Base-by-base conservation (phyloP, 2,113 vertebrate genomes). In the Arothron firmamentum region DNA sequence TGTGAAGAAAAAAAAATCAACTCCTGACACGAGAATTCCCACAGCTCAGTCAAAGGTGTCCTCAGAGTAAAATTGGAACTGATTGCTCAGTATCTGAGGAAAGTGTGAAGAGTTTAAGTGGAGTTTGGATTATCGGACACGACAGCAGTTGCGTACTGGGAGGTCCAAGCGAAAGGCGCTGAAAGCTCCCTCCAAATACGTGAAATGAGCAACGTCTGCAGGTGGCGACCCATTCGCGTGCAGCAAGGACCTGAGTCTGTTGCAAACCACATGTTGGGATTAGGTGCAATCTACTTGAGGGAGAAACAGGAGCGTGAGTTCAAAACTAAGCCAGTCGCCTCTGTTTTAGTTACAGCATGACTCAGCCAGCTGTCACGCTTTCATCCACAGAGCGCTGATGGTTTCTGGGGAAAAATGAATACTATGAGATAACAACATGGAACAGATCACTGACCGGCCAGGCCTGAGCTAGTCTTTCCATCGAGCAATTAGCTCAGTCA, bases 181-280 rank as follows among this genome's bases (percentile, higher is more conserved):
- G 78, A 79, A 78, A 81, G 70, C 67, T 14, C 59, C 59, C 25
- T 13, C 53, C 46, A 80, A 76, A 85, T 80, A 74, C 56, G 78
- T 68, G 54, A 82, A 82, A 85, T 76, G 72, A 85, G 83, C 83
- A 79, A 64, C 20, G 74, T 79, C 83, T 74, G 65, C 61, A 53
- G 41, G 52, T 50, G 11, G 60, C 55, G 51, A 79, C 73, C 72
- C 69, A 70, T 69, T 72, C 67, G 67, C 75, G 59, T 77, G 67
- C 62, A 74, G 82, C 70, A 53, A 51, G 74, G 74, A 80, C 70
- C 71, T 72, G 67, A 80, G 77, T 78, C 57, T 74, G 51, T 50
- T 79, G 70, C 65, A 66, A 80, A 79, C 64, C 78, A 79, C 72
- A 82, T 83, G 78, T 65, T 74, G 53, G 47, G 28, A 52, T 62